phyloP scores from a whole-genome alignment of 2,797 vertebrate species.

The Microctenopoma stevenorrisi region DNA sequence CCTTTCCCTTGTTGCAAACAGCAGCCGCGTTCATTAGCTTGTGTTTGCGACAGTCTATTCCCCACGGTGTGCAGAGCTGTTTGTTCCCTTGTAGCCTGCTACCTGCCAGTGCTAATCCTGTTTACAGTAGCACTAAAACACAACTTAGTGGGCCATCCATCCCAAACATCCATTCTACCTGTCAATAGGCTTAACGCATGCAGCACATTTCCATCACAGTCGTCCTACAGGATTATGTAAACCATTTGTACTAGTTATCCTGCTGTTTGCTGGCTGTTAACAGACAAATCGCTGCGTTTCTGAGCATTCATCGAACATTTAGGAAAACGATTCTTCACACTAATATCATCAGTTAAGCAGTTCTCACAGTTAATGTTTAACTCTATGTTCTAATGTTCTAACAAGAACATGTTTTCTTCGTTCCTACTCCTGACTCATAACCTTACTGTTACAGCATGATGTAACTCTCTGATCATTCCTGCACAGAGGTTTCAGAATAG shows the following conservation, averaged over 20 bases:
- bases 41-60: slow-evolving; percentile 72
- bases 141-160: slow-evolving; percentile 74
- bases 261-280: slow-evolving; percentile 15
- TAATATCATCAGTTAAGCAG: neutral
- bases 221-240: slow-evolving; percentile 43
- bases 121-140: slow-evolving; percentile 79
- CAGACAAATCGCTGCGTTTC: slow-evolving; percentile 41
- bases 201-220: slow-evolving; percentile 60
- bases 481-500: no score
- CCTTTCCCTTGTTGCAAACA: slow-evolving; percentile 59
- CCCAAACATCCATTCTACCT: slow-evolving; percentile 59
- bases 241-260: slow-evolving; percentile 57
- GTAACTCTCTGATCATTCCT: no score
- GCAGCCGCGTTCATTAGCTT: slow-evolving; percentile 77
- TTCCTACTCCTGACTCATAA: no score
- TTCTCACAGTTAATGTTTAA: neutral
- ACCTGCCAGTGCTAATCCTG: slow-evolving; percentile 83
- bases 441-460: no score
- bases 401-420: neutral
- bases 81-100: slow-evolving; percentile 67
- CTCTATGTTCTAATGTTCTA: neutral
- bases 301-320: neutral
- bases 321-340: neutral
- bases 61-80: slow-evolving; percentile 58
- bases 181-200: slow-evolving; percentile 72